Conservation (phyloP, 2,888 invertebrate species). For the Vesta saturnalis region DNA sequence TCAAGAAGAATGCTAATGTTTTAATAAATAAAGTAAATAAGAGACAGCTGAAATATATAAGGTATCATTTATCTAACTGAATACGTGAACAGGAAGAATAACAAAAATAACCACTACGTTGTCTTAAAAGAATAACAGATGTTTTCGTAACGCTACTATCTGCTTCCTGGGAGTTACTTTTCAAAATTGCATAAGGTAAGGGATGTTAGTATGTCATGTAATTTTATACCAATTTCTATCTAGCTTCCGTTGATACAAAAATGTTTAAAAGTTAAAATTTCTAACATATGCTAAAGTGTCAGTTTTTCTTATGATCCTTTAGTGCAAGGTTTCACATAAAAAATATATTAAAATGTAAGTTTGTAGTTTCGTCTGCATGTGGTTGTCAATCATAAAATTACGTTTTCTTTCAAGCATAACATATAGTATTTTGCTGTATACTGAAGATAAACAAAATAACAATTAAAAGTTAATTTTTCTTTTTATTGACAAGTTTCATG, state of each 20-base stretch:
- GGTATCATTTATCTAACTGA: background rate
- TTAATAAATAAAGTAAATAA: background rate
- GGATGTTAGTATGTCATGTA: constrained; percentile 11
- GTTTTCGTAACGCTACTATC: constrained; percentile 11
- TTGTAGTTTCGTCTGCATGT: too few relatives aligned
- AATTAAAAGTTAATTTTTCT: too few relatives aligned
- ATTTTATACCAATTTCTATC: background rate
- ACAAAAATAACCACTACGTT: constrained; percentile 26
- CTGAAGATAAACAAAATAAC: too few relatives aligned
- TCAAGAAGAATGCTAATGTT: too few relatives aligned
- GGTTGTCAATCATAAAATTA: too few relatives aligned
- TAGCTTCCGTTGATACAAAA: background rate
- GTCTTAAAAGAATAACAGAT: constrained; percentile 18
- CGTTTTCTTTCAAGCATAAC: too few relatives aligned
- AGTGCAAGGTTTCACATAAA: too few relatives aligned
- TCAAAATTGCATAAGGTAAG: constrained; percentile 16
- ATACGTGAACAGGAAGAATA: constrained; percentile 21
- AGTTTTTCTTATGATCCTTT: background rate
- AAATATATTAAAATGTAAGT: too few relatives aligned
- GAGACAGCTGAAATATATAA: background rate
- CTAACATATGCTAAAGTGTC: background rate
- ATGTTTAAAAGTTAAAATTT: background rate
- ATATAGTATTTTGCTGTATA: too few relatives aligned
- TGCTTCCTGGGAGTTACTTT: constrained; percentile 19
- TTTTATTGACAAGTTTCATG: too few relatives aligned